Evolutionary conservation across 2,888 invertebrate species (phyloP).

Genomic region (Agrotis segetum): DNA sequence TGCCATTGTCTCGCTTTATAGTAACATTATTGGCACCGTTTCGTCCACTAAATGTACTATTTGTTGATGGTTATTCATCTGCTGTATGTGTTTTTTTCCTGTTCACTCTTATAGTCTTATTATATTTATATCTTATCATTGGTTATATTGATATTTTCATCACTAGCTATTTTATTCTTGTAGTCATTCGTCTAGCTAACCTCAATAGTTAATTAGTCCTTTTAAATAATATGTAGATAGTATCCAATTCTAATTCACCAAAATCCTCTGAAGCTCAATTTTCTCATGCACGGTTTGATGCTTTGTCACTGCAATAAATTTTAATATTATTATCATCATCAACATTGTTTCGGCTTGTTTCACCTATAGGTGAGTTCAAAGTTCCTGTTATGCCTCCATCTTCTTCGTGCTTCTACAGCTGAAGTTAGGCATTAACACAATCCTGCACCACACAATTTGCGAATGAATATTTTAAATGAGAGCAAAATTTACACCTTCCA

Average conservation of each 20-base stretch:
- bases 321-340: neutral
- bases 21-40: constrained; percentile 47
- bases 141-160: neutral
- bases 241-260: neutral
- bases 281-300: no score
- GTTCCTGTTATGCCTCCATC: no score
- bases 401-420: neutral
- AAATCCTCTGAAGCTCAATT: neutral
- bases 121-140: neutral
- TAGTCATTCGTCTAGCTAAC: no score
- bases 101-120: constrained; percentile 4
- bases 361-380: neutral
- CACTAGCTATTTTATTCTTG: constrained; percentile 6
- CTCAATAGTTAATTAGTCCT: neutral
- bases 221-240: no score
- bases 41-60: constrained; percentile 45
- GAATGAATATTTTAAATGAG: neutral
- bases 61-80: constrained; percentile 39
- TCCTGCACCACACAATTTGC: neutral
- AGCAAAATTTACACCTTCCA: neutral
- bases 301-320: neutral
- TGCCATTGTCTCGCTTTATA: constrained; percentile 54
- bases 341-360: neutral
- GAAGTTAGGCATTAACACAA: neutral
- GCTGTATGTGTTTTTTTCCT: constrained; percentile 38